These are phyloP conservation scores for Drosophila pseudotakahashii DNA, from an alignment of 2,888 invertebrate genomes.

Conservation along the genomic window DNA sequence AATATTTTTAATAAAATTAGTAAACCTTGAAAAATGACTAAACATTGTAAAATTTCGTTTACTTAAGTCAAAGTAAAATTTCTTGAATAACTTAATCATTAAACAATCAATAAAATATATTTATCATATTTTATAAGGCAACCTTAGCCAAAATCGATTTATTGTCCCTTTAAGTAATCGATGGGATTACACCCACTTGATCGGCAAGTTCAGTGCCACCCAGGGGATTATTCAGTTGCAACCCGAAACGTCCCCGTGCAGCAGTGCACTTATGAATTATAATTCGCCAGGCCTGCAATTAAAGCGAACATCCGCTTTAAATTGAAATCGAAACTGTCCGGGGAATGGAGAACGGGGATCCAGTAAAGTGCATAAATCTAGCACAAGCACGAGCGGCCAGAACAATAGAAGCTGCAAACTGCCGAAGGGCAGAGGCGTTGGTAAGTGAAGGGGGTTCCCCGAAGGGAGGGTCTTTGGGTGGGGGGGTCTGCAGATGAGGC, in stretches of 20 bases:
- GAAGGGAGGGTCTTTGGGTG: not conserved
- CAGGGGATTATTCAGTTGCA: conserved; percentile 29
- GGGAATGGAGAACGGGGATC: not conserved
- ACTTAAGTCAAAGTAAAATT: too few species aligned
- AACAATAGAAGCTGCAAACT: conserved; percentile 57
- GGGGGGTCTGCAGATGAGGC: not conserved
- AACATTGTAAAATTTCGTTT: too few species aligned
- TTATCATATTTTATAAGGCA: not conserved
- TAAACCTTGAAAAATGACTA: too few species aligned
- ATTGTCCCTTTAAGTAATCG: too few species aligned
- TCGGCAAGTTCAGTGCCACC: conserved; percentile 67
- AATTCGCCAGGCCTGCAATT: conserved; percentile 60
- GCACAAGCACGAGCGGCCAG: conserved; percentile 78
- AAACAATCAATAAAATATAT: too few species aligned
- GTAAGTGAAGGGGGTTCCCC: not conserved
- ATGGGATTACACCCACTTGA: too few species aligned
- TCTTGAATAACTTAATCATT: too few species aligned
- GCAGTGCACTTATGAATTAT: conserved; percentile 61
- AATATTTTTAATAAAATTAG: too few species aligned
- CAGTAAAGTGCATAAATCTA: conserved; percentile 63
- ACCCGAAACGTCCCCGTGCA: conserved; percentile 49
- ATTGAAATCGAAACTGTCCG: conserved; percentile 80
- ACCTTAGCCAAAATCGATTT: conserved; percentile 18
- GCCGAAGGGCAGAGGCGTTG: conserved; percentile 21
- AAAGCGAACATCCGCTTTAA: conserved; percentile 72